phyloP scores from a whole-genome alignment of 2,888 invertebrate species.

The Steromphala cineraria region DNA sequence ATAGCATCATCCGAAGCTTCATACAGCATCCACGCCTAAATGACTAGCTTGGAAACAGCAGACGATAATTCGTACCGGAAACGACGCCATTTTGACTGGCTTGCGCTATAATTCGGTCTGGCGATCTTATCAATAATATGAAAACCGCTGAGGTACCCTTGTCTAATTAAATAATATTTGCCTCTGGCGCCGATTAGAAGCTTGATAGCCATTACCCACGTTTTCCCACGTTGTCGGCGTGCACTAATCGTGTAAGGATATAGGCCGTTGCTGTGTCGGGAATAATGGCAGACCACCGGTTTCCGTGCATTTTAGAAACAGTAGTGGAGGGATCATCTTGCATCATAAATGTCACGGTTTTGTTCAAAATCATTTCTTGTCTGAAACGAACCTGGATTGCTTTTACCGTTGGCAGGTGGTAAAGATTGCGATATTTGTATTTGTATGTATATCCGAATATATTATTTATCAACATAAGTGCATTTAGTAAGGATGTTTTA shows the following conservation, averaged over 20 bases:
- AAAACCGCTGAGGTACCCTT: conserved; percentile 16
- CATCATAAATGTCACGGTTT: conserved; percentile 9
- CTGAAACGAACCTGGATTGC: too few relatives aligned
- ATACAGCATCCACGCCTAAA: not conserved
- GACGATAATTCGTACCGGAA: conserved; percentile 17
- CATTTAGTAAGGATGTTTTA: too few relatives aligned
- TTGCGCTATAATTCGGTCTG: conserved; percentile 12
- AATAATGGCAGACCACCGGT: not conserved
- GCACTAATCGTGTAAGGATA: not conserved
- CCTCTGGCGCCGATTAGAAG: conserved; percentile 12
- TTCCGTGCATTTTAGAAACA: not conserved
- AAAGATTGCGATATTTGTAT: too few relatives aligned
- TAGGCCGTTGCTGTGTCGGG: not conserved
- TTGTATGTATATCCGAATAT: too few relatives aligned
- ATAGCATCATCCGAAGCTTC: not conserved
- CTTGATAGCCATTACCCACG: not conserved
- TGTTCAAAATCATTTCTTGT: not conserved
- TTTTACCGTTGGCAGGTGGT: too few relatives aligned
- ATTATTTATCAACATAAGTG: too few relatives aligned
- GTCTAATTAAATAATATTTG: conserved; percentile 20
- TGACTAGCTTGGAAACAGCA: not conserved
- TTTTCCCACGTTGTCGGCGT: not conserved
- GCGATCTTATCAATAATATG: conserved; percentile 17
- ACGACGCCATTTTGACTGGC: conserved; percentile 7
- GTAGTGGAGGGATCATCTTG: not conserved